Percentiles rank a stretch among this genome's conserved stretches.
These are phyloP conservation scores for Epistrophe eligans DNA, from an alignment of 2,888 invertebrate genomes.

Conservation along the genomic window DNA sequence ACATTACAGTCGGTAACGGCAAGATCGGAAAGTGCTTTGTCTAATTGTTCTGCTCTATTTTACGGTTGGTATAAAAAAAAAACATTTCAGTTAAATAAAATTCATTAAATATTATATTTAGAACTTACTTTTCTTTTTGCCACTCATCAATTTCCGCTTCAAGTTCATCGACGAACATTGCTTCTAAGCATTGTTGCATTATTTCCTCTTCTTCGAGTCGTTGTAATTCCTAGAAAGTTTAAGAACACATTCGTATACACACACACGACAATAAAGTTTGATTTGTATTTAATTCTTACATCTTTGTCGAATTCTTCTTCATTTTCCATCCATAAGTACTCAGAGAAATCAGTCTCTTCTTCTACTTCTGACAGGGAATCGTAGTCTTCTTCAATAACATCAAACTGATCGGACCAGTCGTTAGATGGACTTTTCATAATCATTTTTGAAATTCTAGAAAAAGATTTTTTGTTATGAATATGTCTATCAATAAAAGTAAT, in stretches of 20 bases:
- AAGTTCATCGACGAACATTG: slow-evolving; percentile 91
- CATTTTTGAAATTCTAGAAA: slow-evolving; percentile 78
- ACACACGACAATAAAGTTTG: background rate
- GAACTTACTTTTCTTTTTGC: slow-evolving; percentile 81
- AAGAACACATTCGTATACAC: background rate
- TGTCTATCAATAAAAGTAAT: background rate
- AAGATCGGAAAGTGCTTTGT: slow-evolving; percentile 82
- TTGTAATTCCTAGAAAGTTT: slow-evolving; percentile 88
- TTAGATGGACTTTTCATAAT: slow-evolving; percentile 83
- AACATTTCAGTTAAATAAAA: background rate
- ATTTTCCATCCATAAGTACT: slow-evolving; percentile 97
- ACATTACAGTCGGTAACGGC: slow-evolving; percentile 81
- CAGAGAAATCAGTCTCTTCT: slow-evolving; percentile 89
- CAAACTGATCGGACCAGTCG: slow-evolving; percentile 83
- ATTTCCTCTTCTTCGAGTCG: slow-evolving; percentile 94
- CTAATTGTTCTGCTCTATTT: slow-evolving; percentile 81
- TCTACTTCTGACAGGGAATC: slow-evolving; percentile 81
- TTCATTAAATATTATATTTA: background rate
- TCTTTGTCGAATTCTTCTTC: slow-evolving; percentile 96
- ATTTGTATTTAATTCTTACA: slow-evolving; percentile 84
- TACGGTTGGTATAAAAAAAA: background rate
- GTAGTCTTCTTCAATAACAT: slow-evolving; percentile 81
- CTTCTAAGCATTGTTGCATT: slow-evolving; percentile 94
- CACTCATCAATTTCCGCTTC: slow-evolving; percentile 84
- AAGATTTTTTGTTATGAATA: background rate